Percentiles rank a stretch among this genome's conserved stretches.
Evolutionary conservation across 2,797 vertebrate genomes (phyloP).

Genomic region (Peromyscus aztecus): DNA sequence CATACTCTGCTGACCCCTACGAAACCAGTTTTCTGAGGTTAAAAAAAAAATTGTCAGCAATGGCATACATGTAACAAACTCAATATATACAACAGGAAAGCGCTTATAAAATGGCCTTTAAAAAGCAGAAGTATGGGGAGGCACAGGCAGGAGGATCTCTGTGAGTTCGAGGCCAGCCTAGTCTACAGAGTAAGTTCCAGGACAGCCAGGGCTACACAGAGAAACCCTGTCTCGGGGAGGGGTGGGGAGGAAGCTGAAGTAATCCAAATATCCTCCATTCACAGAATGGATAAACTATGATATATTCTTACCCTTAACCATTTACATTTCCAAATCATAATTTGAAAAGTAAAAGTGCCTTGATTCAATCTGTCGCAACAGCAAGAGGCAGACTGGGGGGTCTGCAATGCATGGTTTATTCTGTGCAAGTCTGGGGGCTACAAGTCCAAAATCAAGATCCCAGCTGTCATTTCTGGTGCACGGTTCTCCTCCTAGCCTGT

Average conservation of each 20-base stretch:
- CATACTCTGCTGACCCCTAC: not conserved
- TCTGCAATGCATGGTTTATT: not conserved
- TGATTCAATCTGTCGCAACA: not conserved
- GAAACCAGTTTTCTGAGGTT: constrained; percentile 5
- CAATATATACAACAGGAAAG: not conserved
- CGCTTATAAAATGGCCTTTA: not conserved
- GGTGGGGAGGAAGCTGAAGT: not conserved
- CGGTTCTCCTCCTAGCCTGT: not conserved
- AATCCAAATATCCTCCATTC: not conserved
- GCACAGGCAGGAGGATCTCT: no score
- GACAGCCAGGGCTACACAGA: no score
- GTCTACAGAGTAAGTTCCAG: no score
- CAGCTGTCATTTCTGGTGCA: not conserved
- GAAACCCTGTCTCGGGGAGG: no score
- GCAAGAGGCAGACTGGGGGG: not conserved
- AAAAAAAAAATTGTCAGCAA: not conserved
- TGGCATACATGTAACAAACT: not conserved
- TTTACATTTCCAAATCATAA: not conserved
- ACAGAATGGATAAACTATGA: not conserved
- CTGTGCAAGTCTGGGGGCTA: not conserved
- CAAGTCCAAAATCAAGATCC: not conserved
- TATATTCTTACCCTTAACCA: not conserved
- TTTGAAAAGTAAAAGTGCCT: not conserved
- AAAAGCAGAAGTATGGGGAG: not conserved
- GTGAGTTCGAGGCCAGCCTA: no score